Evolutionary conservation across 2,888 invertebrate species (phyloP).

Genomic region (Plutella xylostella): DNA sequence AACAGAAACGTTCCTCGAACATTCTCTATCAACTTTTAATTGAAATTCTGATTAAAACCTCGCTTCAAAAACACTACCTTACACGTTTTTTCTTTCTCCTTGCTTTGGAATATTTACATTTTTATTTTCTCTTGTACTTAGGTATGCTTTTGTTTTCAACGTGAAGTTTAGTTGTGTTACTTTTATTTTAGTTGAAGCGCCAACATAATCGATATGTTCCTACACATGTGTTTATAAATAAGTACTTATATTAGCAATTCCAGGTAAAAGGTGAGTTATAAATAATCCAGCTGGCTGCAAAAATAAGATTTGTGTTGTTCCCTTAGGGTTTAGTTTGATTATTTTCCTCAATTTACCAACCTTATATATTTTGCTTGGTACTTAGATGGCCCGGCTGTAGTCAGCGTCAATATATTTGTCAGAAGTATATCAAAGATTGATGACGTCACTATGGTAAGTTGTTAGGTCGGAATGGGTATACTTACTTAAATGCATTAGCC

Average conservation of each 20-base stretch:
- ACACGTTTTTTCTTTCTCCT: neutral
- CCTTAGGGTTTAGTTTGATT: conserved; percentile 42
- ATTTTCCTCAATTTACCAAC: conserved; percentile 20
- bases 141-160: no score
- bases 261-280: conserved; percentile 30
- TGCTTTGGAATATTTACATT: conserved; percentile 13
- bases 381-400: conserved; percentile 93
- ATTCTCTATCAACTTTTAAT: neutral
- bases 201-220: no score
- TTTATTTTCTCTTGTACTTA: conserved; percentile 26
- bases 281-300: conserved; percentile 11
- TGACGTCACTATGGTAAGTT: conserved; percentile 99
- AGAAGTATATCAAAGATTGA: conserved; percentile 99
- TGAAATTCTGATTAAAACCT: no score
- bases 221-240: no score
- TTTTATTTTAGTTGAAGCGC: no score
- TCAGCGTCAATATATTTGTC: conserved; percentile 98
- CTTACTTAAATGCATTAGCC: conserved; percentile 38
- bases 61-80: neutral
- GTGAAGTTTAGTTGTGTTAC: no score
- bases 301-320: conserved; percentile 24
- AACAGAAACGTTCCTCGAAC: neutral
- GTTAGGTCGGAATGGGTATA: conserved; percentile 50
- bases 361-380: conserved; percentile 63
- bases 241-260: conserved; percentile 17